Evolutionary conservation across 2,888 invertebrate species (phyloP), one percentile per base, ranked within the genome.

Genomic region (Pyralis farinalis): DNA sequence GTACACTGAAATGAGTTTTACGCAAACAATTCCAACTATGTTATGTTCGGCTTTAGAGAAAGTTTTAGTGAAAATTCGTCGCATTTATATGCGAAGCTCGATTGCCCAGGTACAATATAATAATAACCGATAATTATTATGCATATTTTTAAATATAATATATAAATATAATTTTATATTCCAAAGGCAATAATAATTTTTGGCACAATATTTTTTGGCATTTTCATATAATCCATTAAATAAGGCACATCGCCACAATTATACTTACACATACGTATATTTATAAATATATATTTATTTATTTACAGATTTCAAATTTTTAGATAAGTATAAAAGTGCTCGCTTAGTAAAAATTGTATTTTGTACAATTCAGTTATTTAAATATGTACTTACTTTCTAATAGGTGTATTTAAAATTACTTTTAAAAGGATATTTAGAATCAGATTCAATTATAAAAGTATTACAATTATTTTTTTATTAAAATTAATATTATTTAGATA

Each of bases 241-340:
- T 82, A 82, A 82, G 83, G 83, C 83, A 83, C 82, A 55, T 69
- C 48, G 77, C 83, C 78, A 65, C 33, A 33, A 27, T 38, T 37
- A 21, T 5, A 32, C 10, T 31, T 31, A 12, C 12, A 31, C 1
- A 11, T 25, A 32, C 3, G 16, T 34, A 25, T 4, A n/a, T 31
- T 32, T 16, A 16, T 16, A 12, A 32, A 38, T 25, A 37, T 12
- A 27, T 25, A 22, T 25, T 32, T 16, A 12, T 27, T 30, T 37
- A 29, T 29, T 27, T 30, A 11, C 12, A 28, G n/a, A n/a, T n/a
- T n/a, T n/a, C n/a, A n/a, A 20, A 9, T 8, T 29, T 21, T 7
- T 20, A 39, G 20, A 33, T 39, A 39, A 10, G 32, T 38, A 38
- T 38, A 31, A 38, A 37, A 34, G 22, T 12, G 29, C 28, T 53